Percentiles rank a stretch among this genome's conserved stretches.
Conservation (phyloP, 2,888 invertebrate genomes). For the Danaus chrysippus region DNA sequence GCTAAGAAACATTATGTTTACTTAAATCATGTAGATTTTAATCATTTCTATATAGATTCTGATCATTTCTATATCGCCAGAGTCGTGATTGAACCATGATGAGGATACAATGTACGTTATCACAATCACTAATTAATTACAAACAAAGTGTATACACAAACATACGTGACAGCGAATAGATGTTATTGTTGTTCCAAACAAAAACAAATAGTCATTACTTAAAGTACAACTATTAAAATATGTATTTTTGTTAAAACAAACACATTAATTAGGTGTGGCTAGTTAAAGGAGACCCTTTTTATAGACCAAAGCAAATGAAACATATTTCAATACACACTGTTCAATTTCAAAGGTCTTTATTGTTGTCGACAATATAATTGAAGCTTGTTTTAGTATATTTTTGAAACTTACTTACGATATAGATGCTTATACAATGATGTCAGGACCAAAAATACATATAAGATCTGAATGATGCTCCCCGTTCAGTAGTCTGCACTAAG, state of each 20-base stretch:
- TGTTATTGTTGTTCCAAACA: background rate
- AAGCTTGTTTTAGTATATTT: background rate
- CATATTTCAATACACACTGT: background rate
- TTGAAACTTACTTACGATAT: slow-evolving; percentile 1
- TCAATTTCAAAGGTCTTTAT: background rate
- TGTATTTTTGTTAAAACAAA: background rate
- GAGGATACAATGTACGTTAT: no score
- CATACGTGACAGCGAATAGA: no score
- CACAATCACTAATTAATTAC: no score
- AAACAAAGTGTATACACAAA: no score
- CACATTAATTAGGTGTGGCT: background rate
- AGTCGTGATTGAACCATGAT: no score
- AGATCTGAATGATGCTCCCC: background rate
- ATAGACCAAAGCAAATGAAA: background rate
- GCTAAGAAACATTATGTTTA: no score
- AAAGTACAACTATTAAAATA: background rate
- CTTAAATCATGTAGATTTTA: no score
- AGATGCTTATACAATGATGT: background rate
- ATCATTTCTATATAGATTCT: no score
- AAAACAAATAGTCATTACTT: slow-evolving; percentile 3
- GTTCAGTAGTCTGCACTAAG: background rate
- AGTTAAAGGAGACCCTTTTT: no score
- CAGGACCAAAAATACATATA: background rate
- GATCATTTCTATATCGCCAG: no score
- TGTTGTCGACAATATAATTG: background rate